Conservation (phyloP, 2,888 invertebrate species). For the Strigamia transsilvanica region DNA sequence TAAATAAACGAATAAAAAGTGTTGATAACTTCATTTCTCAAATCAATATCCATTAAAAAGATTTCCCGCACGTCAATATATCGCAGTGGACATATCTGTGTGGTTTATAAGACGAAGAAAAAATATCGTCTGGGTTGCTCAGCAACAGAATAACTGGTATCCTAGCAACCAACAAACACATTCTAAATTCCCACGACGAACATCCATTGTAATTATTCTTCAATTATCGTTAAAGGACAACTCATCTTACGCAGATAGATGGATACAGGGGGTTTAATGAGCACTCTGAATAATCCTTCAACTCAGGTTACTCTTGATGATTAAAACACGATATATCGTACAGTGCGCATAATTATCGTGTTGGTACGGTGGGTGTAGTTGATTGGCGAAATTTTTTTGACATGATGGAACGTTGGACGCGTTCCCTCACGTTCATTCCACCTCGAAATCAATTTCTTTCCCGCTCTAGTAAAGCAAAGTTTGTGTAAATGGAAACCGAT, state of each 20-base stretch:
- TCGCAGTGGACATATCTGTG: neutral
- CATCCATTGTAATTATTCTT: slow-evolving; percentile 33
- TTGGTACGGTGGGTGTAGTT: neutral
- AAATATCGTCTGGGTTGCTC: slow-evolving; percentile 16
- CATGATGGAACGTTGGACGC: neutral
- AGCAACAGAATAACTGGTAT: slow-evolving; percentile 14
- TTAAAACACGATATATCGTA: neutral
- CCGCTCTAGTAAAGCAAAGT: neutral
- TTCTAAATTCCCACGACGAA: slow-evolving; percentile 36
- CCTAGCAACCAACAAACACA: slow-evolving; percentile 40
- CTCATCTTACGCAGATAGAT: slow-evolving; percentile 10
- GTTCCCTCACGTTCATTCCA: neutral
- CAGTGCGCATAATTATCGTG: neutral
- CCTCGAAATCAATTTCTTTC: slow-evolving; percentile 10
- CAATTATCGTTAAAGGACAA: slow-evolving; percentile 37
- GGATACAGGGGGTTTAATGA: slow-evolving; percentile 33
- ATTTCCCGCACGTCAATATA: slow-evolving; percentile 9
- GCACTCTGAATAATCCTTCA: neutral
- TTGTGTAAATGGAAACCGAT: slow-evolving; percentile 36
- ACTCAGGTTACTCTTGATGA: slow-evolving; percentile 1
- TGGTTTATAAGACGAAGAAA: neutral
- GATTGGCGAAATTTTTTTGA: neutral
- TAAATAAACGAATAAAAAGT: neutral
- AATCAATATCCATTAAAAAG: neutral
- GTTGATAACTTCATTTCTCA: neutral